phyloP scores from a whole-genome alignment of 2,113 vertebrate genomes.

The Stigmatopora argus region DNA sequence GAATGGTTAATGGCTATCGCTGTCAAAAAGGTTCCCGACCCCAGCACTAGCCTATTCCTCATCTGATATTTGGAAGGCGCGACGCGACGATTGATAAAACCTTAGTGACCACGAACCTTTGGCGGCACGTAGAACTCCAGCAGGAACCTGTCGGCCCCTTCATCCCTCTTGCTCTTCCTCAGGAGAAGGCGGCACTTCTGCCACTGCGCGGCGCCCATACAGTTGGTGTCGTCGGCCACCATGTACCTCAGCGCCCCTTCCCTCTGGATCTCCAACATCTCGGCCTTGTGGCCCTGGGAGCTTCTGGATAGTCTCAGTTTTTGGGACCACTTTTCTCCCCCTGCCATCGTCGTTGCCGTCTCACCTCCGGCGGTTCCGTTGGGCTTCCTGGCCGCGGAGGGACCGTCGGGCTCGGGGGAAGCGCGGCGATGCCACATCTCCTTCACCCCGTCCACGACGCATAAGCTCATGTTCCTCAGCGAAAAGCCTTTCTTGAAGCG shows the following conservation, averaged over 20 bases:
- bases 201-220: constrained; percentile 85
- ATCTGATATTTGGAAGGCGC: background rate
- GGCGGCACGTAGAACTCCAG: constrained; percentile 96
- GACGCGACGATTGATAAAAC: background rate
- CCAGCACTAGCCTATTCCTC: constrained; percentile 19
- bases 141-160: constrained; percentile 84
- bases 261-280: constrained; percentile 89
- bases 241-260: constrained; percentile 91
- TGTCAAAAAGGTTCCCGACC: no score
- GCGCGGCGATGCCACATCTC: constrained; percentile 93
- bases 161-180: constrained; percentile 77
- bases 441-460: constrained; percentile 90
- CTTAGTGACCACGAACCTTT: constrained; percentile 73
- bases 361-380: constrained; percentile 39
- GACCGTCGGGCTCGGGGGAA: constrained; percentile 78
- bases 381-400: constrained; percentile 51
- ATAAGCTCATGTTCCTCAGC: constrained; percentile 93
- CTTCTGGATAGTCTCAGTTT: constrained; percentile 68
- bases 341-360: constrained; percentile 36
- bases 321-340: constrained; percentile 73
- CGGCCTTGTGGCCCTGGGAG: constrained; percentile 80
- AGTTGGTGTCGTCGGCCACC: constrained; percentile 90
- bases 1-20: no score
- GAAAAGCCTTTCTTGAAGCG: constrained; percentile 95
- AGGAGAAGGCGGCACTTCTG: constrained; percentile 94